Evolutionary conservation across 2,888 invertebrate genomes (phyloP), one percentile per base, ranked within the genome.

Genomic region (Sarcophaga carnaria): DNA sequence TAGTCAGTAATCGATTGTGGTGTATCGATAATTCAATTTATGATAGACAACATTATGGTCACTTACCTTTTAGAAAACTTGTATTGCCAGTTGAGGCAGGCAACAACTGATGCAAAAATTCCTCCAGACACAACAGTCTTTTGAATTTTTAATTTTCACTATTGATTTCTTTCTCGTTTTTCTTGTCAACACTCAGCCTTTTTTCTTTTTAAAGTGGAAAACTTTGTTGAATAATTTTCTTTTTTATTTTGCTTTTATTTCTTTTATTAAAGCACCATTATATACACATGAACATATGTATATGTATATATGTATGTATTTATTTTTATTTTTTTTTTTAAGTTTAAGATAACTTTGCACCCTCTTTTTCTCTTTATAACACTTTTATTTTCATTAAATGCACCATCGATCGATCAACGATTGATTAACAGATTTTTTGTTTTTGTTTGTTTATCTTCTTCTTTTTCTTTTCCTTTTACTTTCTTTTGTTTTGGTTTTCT

Each of bases 31-130:
- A 54, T 14, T 54, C 1, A 14, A 17, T 14, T 54, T 54, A 54
- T 54, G 54, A 17, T 54, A 14, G 17, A 1, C 54, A 54, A 54
- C 5, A 54, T 14, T 5, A 54, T 54, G 54, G 12, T 54, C 54
- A 81, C 81, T 78, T 59, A 85, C 85, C 85, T 69, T 64, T 14
- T 78, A 63, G 54, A 17, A 67, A 81, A 81, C 77, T 80, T 67
- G 63, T 78, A 69, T 81, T 77, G 47, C 85, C 80, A 63, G 72
- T 81, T 69, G 63, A 74, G 76, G 63, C 17, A 54, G 54, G 17
- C 62, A 83, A 63, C 62, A 83, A 63, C 49, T 83, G 27, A 62
- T 70, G 60, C 22, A 83, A 17, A 80, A 71, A 83, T 71, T 70
- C 59, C 37, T 37, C 37, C 37, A 37, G 37, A 37, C 37, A 70